Evolutionary conservation across 2,797 vertebrate genomes (phyloP), one percentile per base, ranked within the genome.

Genomic region (Apogon talboti): DNA sequence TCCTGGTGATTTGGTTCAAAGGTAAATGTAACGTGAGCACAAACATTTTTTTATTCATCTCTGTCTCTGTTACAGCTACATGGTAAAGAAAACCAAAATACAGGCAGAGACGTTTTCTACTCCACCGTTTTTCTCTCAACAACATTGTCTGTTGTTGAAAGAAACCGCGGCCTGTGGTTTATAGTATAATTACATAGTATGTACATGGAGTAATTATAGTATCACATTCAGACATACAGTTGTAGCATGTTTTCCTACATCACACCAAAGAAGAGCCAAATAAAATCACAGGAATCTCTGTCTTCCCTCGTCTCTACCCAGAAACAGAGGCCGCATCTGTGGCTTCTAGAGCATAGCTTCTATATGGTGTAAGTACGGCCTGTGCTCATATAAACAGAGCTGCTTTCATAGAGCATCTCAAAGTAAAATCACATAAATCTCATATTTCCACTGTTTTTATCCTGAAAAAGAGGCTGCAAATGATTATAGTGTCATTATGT

Each of bases 161-260:
- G 54, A 55, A 73, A 38, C 70, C 81, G 4, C 79, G 61, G 54
- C 3, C 73, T 69, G 85, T 24, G 74, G 65, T 75, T 74, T 54
- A 52, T 8, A 10, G 69, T 49, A 41, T 80, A 82, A 85, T 82
- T 60, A 79, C 57, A 84, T 19, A 51, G 49, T 18, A 51, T 67
- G 75, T 78, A 65, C 66, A 63, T 83, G 46, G 41, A 3, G 62
- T 88, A 79, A 86, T 86, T 78, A 84, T 66, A 78, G 79, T 69
- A 78, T 82, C 68, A 43, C 76, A 78, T 83, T 71, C 43, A 62
- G 9, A 14, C 74, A 30, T 65, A 11, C 66, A 38, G 72, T 57
- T 54, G 33, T 64, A 57, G 52, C 14, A 43, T 71, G 74, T 84
- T 86, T 86, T 71, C 62, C 52, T 60, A 44, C 75, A 66, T 66